Base-by-base conservation (phyloP, 1,140 invertebrate genomes). In the Steinernema feltiae region DNA sequence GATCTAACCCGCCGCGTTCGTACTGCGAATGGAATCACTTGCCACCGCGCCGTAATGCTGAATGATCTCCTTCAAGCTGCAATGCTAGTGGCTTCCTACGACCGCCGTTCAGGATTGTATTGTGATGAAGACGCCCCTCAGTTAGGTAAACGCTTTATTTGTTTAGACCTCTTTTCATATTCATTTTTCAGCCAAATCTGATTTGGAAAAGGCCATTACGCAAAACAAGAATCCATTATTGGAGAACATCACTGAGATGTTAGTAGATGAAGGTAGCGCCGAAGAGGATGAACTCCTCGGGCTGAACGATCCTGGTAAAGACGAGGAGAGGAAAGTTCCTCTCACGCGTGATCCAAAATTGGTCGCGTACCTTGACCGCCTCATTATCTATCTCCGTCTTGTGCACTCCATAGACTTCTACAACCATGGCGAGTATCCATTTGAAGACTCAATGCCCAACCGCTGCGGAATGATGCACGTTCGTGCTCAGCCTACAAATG, bases 361-460 rank as follows among this genome's bases (percentile, higher is more conserved):
- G 24, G 89, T 93, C 15, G 90, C 12, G 90, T 91, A 92, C 30
- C 86, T 93, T 69, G 93, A 94, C 85, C 88, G 91, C 35, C 90
- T 99, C 48, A 90, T 99, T 32, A 87, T 98, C 12, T 99, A 99
- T 86, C 88, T 99, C 77, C 90, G 97, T 35, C 91, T 99, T 63
- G 97, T 99, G 0, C 95, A 99, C 88, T 98, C 95, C 0, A 92
- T 99, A 63, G 97, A 99, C 88, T 99, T 96, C 86, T 99, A 99
- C 87, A 97, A 96, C 88, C 94, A 96, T 82, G 95, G 93, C 83
- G 96, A 99, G 84, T 99, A 99, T 89, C 94, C 95, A 0, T 97
- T 97, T 85, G 97, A 99, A 88, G 97, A 99, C 87, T 95, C 97
- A 86, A 99, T 99, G 97, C 97, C 97, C 0, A 98, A 99, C 87